Percentiles rank a stretch among this genome's conserved stretches.
These are phyloP conservation scores for Corythaeola cristata DNA, from an alignment of 2,113 vertebrate genomes.

Conservation along the genomic window DNA sequence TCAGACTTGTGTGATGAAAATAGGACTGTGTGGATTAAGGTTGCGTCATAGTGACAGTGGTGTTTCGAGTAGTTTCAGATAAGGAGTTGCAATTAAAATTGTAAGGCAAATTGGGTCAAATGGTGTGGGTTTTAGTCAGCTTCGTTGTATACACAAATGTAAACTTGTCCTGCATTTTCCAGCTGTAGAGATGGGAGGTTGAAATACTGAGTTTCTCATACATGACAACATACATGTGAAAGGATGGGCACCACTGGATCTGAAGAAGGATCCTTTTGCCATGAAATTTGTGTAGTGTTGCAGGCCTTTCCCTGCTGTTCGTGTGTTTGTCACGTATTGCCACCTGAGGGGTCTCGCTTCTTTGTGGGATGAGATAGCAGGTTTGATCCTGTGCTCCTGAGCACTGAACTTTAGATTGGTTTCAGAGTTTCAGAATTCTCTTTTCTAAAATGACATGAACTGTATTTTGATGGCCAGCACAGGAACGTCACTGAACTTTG, in stretches of 20 bases:
- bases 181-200: neutral
- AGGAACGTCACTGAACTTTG: neutral
- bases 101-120: neutral
- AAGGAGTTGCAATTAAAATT: neutral
- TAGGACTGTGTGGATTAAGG: neutral
- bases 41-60: neutral
- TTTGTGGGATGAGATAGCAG: neutral
- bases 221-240: fast-evolving
- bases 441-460: neutral
- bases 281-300: neutral
- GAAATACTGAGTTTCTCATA: neutral
- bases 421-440: neutral
- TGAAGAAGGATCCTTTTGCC: neutral
- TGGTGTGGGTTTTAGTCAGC: neutral
- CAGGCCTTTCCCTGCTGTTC: neutral
- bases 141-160: neutral
- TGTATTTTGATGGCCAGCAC: neutral
- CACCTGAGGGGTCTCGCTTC: neutral
- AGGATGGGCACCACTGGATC: neutral
- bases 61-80: neutral
- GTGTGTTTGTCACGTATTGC: fast-evolving
- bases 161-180: neutral
- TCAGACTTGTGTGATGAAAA: neutral
- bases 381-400: neutral
- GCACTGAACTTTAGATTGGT: neutral